Conservation (phyloP, 2,113 vertebrate species). For the Phodopus roborovskii region DNA sequence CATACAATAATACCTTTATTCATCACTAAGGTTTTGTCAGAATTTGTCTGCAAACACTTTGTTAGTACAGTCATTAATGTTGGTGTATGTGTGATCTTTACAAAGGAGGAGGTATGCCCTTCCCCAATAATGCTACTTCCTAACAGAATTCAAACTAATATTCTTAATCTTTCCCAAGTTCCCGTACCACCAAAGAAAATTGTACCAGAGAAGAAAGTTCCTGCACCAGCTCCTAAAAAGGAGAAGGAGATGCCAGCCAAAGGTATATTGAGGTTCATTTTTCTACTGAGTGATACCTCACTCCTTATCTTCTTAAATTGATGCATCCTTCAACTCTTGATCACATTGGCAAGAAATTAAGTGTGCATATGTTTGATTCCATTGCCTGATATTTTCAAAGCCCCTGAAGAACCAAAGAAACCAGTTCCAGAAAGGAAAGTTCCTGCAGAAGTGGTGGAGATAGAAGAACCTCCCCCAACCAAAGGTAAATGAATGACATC, state of each 20-base stretch:
- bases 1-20: not conserved
- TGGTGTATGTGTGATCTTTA: slow-evolving; percentile 23
- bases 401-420: slow-evolving; percentile 80
- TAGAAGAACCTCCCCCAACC: slow-evolving; percentile 82
- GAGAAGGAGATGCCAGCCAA: slow-evolving; percentile 81
- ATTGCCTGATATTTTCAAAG: slow-evolving; percentile 84
- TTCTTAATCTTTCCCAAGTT: slow-evolving; percentile 82
- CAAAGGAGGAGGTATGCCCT: slow-evolving; percentile 3
- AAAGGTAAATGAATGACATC: slow-evolving; percentile 86
- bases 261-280: slow-evolving; percentile 82
- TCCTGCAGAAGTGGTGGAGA: slow-evolving; percentile 80
- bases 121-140: not conserved
- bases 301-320: slow-evolving; percentile 44
- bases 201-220: slow-evolving; percentile 79
- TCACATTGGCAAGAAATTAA: slow-evolving; percentile 24
- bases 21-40: slow-evolving; percentile 55
- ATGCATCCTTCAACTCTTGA: slow-evolving; percentile 45
- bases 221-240: slow-evolving; percentile 70
- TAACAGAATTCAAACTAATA: slow-evolving; percentile 55
- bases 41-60: not conserved
- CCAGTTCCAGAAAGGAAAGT: slow-evolving; percentile 80
- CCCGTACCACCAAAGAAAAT: slow-evolving; percentile 81
- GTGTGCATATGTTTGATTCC: slow-evolving; percentile 60
- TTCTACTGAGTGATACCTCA: not conserved
- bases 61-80: not conserved